phyloP scores from a whole-genome alignment of 2,113 vertebrate genomes.

The Hyaena hyaena region DNA sequence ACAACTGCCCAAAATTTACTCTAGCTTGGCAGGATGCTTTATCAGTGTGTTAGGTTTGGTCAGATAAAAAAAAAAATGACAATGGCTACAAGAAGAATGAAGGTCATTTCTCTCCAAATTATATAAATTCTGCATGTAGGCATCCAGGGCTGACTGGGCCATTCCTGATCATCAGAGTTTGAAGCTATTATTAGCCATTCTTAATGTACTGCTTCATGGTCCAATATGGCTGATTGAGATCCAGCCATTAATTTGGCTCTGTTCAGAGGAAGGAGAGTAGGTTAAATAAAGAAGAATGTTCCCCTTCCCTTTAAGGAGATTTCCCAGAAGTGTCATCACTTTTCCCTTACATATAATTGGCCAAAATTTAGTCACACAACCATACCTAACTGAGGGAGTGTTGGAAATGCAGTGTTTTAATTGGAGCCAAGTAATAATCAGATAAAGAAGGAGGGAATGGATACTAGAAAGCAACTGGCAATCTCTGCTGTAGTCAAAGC shows the following conservation, averaged over 20 bases:
- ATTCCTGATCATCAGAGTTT: neutral
- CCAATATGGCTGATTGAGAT: neutral
- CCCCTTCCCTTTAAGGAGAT: neutral
- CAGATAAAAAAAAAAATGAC: neutral
- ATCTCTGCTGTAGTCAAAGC: neutral
- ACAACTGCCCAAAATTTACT: neutral
- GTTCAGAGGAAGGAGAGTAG: neutral
- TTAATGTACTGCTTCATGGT: neutral
- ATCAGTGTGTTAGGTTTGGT: neutral
- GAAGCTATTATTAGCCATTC: neutral
- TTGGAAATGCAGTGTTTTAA: neutral
- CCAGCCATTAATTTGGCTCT: neutral
- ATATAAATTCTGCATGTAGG: neutral
- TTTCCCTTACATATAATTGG: neutral
- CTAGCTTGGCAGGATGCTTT: neutral
- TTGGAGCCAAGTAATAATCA: neutral
- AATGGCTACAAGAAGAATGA: neutral
- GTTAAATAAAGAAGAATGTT: neutral
- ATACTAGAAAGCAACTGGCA: neutral
- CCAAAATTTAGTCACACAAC: neutral
- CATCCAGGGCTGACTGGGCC: neutral
- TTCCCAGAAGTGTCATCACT: neutral
- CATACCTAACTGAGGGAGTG: neutral
- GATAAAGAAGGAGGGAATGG: neutral
- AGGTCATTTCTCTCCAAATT: neutral